Evolutionary conservation across 2,113 vertebrate species (phyloP).

Genomic region (Lampris megalopsis): DNA sequence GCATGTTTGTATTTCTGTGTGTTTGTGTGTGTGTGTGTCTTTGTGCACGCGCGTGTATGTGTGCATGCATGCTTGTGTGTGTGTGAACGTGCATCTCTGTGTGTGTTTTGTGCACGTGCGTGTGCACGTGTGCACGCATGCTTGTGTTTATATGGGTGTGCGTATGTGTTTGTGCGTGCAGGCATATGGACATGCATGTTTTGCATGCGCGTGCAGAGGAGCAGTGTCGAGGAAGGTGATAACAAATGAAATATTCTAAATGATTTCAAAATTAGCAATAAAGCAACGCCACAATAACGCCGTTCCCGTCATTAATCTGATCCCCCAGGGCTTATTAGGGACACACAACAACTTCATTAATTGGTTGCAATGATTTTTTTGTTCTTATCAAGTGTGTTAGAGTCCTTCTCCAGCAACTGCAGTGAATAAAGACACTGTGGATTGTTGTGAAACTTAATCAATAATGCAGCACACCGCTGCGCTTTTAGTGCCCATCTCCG

Average conservation of each 20-base stretch:
- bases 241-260: slow-evolving; percentile 92
- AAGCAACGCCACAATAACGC: slow-evolving; percentile 86
- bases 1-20: too few relatives aligned
- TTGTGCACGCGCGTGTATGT: too few relatives aligned
- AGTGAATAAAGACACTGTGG: slow-evolving; percentile 70
- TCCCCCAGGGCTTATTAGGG: slow-evolving; percentile 91
- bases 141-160: too few relatives aligned
- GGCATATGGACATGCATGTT: too few relatives aligned
- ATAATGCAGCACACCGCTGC: slow-evolving; percentile 74
- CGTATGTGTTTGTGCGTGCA: too few relatives aligned
- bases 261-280: slow-evolving; percentile 93
- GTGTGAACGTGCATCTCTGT: too few relatives aligned
- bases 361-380: slow-evolving; percentile 83
- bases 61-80: too few relatives aligned
- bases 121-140: too few relatives aligned
- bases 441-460: slow-evolving; percentile 76
- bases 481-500: slow-evolving; percentile 71
- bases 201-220: too few relatives aligned
- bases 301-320: slow-evolving; percentile 82
- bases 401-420: slow-evolving; percentile 58
- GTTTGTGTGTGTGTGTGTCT: too few relatives aligned
- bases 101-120: too few relatives aligned
- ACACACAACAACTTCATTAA: slow-evolving; percentile 85
- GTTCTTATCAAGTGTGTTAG: slow-evolving; percentile 54
- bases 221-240: too few relatives aligned